A percentile compares a stretch with the other conserved stretches of the same genome.
phyloP scores from a whole-genome alignment of 2,797 vertebrate species.

The Pogoniulus pusillus region DNA sequence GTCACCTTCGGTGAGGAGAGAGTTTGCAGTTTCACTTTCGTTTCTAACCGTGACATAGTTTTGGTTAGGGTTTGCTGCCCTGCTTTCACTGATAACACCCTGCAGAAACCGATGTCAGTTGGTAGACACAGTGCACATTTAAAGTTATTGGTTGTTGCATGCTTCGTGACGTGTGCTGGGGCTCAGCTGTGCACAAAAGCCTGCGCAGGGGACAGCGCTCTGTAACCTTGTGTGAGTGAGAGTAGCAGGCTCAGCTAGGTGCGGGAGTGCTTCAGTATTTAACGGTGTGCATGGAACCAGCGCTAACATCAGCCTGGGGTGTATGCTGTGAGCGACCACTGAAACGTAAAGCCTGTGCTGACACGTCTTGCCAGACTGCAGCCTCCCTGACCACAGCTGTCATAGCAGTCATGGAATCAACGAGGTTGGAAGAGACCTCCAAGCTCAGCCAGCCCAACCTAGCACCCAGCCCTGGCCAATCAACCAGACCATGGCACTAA shows the following conservation, averaged over 20 bases:
- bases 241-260: not conserved
- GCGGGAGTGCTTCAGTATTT: not conserved
- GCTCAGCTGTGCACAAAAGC: not conserved
- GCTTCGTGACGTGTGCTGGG: not conserved
- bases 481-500: too few species aligned
- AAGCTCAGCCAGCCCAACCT: too few species aligned
- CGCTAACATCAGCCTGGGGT: not conserved
- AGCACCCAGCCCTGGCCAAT: too few species aligned
- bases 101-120: not conserved
- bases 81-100: not conserved
- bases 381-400: not conserved
- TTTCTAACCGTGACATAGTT: not conserved
- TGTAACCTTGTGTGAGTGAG: not conserved
- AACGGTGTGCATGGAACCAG: not conserved
- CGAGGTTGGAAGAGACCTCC: too few species aligned
- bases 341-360: not conserved
- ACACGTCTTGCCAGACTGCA: not conserved
- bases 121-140: not conserved
- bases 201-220: not conserved
- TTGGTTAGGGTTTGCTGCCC: not conserved
- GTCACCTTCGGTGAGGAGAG: not conserved
- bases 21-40: not conserved
- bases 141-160: not conserved
- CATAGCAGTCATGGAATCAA: too few species aligned
- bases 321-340: not conserved